These are phyloP conservation scores for Trididemnum miniatum DNA, from an alignment of 23 tunicate genomes.

Conservation along the genomic window DNA sequence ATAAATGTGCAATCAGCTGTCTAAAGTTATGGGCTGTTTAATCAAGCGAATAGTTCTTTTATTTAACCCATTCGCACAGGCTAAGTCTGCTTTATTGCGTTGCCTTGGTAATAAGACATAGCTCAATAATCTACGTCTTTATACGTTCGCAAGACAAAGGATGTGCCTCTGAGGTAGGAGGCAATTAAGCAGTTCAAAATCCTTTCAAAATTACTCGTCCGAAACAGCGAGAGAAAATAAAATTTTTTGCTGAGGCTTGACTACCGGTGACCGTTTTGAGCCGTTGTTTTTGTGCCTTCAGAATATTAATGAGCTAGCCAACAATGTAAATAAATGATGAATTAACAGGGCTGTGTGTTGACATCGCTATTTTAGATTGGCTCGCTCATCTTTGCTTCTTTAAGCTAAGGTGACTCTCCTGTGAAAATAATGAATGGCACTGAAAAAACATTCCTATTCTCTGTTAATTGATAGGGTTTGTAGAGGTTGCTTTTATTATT, in stretches of 20 bases:
- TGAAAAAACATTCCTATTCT: constrained; percentile 14
- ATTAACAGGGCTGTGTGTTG: constrained; percentile 17
- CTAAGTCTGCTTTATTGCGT: constrained; percentile 11
- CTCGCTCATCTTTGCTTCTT: neutral
- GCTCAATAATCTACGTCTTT: constrained; percentile 17
- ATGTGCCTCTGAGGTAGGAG: neutral
- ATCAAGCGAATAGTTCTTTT: constrained; percentile 11
- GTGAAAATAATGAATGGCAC: constrained; percentile 7
- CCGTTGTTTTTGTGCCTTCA: constrained; percentile 25
- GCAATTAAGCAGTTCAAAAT: constrained; percentile 10
- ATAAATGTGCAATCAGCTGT: constrained; percentile 29
- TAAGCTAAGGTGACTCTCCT: neutral
- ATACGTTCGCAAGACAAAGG: constrained; percentile 9
- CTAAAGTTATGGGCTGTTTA: neutral
- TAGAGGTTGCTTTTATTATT: neutral
- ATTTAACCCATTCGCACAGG: neutral
- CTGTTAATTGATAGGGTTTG: constrained; percentile 26
- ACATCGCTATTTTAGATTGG: neutral
- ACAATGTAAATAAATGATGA: constrained; percentile 29
- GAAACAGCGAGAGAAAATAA: constrained; percentile 1
- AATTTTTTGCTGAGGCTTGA: neutral
- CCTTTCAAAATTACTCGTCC: constrained; percentile 10
- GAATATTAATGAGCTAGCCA: constrained; percentile 22
- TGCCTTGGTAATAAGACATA: constrained; percentile 10
- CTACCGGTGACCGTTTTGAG: constrained; percentile 6